Base-by-base conservation (phyloP, 2,888 invertebrate species). In the Dione vanillae region DNA sequence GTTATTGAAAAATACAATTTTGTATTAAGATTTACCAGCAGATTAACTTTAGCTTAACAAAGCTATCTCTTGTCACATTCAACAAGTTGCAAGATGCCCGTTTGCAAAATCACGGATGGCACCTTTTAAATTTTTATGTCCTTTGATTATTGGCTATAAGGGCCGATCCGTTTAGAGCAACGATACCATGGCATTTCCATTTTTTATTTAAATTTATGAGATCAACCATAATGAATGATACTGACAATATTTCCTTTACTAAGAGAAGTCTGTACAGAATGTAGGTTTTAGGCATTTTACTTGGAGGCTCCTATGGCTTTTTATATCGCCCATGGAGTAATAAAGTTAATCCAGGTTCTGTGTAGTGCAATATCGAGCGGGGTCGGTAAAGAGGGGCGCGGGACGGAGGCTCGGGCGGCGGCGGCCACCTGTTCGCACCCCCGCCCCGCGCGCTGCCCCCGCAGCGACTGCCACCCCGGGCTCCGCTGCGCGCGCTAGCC, bases 331-430 rank as follows among this genome's bases (percentile, higher is more conserved):
- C 82, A 84, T 80, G 77, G 77, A 81, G 86, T 83, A 87, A 89
- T 91, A 89, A 90, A 89, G 87, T 89, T 86, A 90, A 90, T 89
- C 88, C 90, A 89, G 89, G 88, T 85, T 82, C 84, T 85, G 84
- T 84, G 87, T 86, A 86, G 86, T 83, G 83, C 86, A 85, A 84
- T 85, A 86, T 84, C 81, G 85, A 80, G 80, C 78, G 82, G 78
- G 83, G 78, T 72, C 66, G 71, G 79, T 20, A 72, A 74, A 82
- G 80, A 80, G 83, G 79, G 77, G 75, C 70, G 76, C 75, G 72
- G 76, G 75, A 73, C 73, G 74, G 73, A 80, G 86, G 82, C 73
- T 74, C 77, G 78, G 82, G 82, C 76, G 78, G 82, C 84, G 84
- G 83, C 82, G 85, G 90, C 88, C 90, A 89, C 89, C 88, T 89